Conservation (phyloP, 2,797 vertebrate species). For the Telmatherina bonti region DNA sequence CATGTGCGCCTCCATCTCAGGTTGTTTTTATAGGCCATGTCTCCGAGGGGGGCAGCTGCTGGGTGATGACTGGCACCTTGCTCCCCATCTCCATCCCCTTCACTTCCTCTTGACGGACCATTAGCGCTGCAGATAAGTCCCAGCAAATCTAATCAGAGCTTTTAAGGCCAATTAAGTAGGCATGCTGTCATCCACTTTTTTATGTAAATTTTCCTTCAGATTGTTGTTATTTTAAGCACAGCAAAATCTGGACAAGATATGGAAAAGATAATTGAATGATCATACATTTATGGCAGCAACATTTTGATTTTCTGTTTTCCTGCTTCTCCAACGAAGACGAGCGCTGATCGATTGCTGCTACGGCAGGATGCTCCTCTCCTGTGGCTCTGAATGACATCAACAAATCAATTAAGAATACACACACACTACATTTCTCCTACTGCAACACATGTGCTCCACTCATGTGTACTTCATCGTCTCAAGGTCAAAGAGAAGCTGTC, state of each 20-base stretch:
- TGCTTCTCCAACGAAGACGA: slow-evolving; percentile 18
- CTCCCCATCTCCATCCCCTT: slow-evolving; percentile 34
- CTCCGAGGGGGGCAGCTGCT: slow-evolving; percentile 73
- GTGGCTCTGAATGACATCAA: slow-evolving; percentile 55
- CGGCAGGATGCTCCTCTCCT: slow-evolving; percentile 34
- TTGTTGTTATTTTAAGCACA: slow-evolving; percentile 9
- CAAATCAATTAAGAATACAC: slow-evolving; percentile 73
- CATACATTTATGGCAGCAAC: neutral
- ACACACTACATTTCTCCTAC: slow-evolving; percentile 10
- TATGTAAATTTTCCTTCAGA: slow-evolving; percentile 14
- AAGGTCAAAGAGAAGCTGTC: slow-evolving; percentile 53
- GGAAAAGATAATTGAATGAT: slow-evolving; percentile 2
- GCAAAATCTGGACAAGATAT: neutral
- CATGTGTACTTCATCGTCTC: slow-evolving; percentile 33
- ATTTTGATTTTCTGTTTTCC: slow-evolving; percentile 27
- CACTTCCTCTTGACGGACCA: slow-evolving; percentile 51
- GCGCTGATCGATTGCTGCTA: slow-evolving; percentile 41
- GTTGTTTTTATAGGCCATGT: slow-evolving; percentile 73
- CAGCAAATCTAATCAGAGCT: slow-evolving; percentile 43
- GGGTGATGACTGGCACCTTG: slow-evolving; percentile 63
- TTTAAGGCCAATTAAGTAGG: slow-evolving; percentile 36
- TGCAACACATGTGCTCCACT: slow-evolving; percentile 22
- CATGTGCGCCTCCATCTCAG: slow-evolving; percentile 43
- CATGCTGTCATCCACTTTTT: slow-evolving; percentile 24
- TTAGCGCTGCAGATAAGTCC: slow-evolving; percentile 15